Conservation (phyloP, 2,113 vertebrate genomes). For the Leucoraja erinaceus region DNA sequence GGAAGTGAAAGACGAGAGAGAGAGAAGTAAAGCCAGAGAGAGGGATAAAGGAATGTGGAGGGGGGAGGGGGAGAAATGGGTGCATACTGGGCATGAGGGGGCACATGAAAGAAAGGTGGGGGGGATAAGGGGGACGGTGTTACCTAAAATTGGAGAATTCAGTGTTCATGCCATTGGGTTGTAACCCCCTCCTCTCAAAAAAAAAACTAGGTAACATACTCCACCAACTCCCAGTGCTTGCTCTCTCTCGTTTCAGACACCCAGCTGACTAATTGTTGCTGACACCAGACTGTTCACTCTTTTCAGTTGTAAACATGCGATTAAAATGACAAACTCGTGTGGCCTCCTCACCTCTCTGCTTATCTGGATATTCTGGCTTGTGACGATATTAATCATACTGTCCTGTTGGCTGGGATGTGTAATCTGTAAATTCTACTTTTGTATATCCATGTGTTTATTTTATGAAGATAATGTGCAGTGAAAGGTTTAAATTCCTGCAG, state of each 20-base stretch:
- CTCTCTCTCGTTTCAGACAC: not conserved
- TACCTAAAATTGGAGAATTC: no score
- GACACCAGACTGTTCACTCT: not conserved
- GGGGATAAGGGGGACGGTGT: no score
- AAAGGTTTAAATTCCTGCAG: not conserved
- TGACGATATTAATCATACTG: conserved; percentile 30
- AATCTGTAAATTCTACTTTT: not conserved
- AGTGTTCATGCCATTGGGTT: no score
- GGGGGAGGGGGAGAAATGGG: no score
- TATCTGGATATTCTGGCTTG: not conserved
- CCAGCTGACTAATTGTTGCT: conserved; percentile 16
- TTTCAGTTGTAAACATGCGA: conserved; percentile 10
- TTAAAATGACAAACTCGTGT: not conserved
- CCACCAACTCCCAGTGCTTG: not conserved
- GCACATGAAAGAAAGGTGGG: no score
- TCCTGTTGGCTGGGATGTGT: not conserved
- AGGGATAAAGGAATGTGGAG: no score
- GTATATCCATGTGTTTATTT: not conserved
- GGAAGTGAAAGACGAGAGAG: no score
- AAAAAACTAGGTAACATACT: not conserved
- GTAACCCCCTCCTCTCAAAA: no score
- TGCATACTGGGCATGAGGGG: no score
- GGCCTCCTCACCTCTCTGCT: not conserved
- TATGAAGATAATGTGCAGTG: not conserved
- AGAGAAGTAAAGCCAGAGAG: no score